Base-by-base conservation (phyloP, 2,888 invertebrate genomes). In the Ectobius pallidus region DNA sequence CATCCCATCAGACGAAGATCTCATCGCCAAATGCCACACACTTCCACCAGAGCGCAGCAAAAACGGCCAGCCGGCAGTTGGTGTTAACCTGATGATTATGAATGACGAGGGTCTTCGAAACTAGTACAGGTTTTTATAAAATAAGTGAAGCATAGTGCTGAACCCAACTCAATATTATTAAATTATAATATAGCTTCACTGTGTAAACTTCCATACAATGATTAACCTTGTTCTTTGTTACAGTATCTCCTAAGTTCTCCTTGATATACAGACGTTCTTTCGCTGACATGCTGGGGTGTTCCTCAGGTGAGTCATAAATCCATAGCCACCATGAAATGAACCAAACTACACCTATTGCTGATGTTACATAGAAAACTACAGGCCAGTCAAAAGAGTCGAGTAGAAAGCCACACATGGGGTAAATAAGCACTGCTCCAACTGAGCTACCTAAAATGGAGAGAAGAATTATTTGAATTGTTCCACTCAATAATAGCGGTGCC, bases 381-480 rank as follows among this genome's bases (percentile, higher is more conserved):
- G 90, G 89, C 93, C 93, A 93, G 1, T 90, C 89, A 71, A 86
- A 87, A 78, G 83, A 82, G 73, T 87, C 86, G 69, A 89, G 89
- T 14, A 92, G 85, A 74, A 87, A 85, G 1, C 92, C 92, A 76
- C 91, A 91, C 71, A 92, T 81, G 0, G 92, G 91, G 80, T 91
- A 91, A 14, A 91, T 90, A 18, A 90, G 75, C 0, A 89, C 90
- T 20, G 88, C 87, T 9, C 90, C 91, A 1, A 91, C 85, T 0
- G 90, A 90, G 79, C 90, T 89, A 73, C 87, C 87, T 87, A 52
- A 52, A 22, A 52, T 52, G 2, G n/a, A 16, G 14, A 18, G 46
- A 0, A 16, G 18, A 6, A n/a, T 46, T 46, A 18, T 18, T 46
- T 44, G 2, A 1, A n/a, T n/a, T n/a, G n/a, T n/a, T n/a, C n/a